phyloP scores from a whole-genome alignment of 2,113 vertebrate species.

The Eubucco bourcierii region DNA sequence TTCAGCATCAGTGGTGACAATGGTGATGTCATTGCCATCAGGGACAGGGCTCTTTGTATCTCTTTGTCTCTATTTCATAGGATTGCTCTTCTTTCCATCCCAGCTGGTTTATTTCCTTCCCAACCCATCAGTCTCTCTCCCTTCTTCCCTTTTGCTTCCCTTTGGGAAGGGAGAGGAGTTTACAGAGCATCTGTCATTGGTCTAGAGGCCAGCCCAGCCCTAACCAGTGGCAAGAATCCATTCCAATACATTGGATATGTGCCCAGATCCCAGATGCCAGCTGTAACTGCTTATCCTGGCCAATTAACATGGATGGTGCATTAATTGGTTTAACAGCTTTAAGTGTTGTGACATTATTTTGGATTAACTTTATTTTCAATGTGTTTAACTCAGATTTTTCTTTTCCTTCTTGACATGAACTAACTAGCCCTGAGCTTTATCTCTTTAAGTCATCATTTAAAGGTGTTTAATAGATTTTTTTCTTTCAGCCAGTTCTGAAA shows the following conservation, averaged over 20 bases:
- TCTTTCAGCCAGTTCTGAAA: not conserved
- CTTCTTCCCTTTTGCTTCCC: too few relatives aligned
- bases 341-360: not conserved
- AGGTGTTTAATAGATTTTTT: not conserved
- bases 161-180: too few relatives aligned
- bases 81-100: too few relatives aligned
- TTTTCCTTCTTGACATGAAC: not conserved
- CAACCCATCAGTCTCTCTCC: too few relatives aligned
- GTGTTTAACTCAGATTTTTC: not conserved
- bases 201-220: too few relatives aligned
- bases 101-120: too few relatives aligned
- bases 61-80: too few relatives aligned
- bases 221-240: not conserved
- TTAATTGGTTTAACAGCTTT: rapidly evolving
- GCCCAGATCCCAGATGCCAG: not conserved
- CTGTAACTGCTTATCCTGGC: not conserved
- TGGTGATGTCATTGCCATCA: too few relatives aligned
- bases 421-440: not conserved
- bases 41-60: too few relatives aligned
- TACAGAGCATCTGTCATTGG: too few relatives aligned
- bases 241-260: not conserved
- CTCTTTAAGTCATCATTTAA: not conserved
- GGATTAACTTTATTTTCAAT: not conserved
- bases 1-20: too few relatives aligned
- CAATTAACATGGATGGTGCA: not conserved